Conservation (phyloP, 2,797 vertebrate species). For the Melanotaenia trifasciata region DNA sequence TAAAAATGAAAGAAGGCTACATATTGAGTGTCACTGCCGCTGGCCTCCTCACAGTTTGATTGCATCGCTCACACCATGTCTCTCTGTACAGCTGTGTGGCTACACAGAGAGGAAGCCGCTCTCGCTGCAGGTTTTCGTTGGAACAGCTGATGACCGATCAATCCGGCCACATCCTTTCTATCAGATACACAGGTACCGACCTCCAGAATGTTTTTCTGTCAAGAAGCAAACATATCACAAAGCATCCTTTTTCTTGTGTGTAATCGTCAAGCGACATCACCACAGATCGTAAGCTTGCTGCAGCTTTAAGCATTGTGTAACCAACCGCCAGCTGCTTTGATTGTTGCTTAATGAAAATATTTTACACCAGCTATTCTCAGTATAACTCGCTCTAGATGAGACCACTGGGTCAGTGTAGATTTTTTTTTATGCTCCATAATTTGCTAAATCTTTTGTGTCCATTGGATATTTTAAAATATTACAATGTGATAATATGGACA, state of each 20-base stretch:
- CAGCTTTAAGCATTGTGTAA: slow-evolving; percentile 32
- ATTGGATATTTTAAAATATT: no score
- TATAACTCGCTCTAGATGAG: background rate
- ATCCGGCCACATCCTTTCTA: slow-evolving; percentile 94
- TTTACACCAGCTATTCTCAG: slow-evolving; percentile 16
- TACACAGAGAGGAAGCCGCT: slow-evolving; percentile 91
- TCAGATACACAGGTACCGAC: slow-evolving; percentile 89
- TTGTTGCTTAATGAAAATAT: slow-evolving; percentile 28
- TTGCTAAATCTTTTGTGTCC: no score
- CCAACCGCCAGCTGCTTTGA: slow-evolving; percentile 36
- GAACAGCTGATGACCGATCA: slow-evolving; percentile 92
- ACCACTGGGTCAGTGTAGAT: background rate
- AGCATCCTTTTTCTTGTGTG: background rate
- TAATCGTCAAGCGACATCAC: background rate
- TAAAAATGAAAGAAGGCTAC: slow-evolving; percentile 16
- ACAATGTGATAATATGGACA: background rate
- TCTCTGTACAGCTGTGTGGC: slow-evolving; percentile 85
- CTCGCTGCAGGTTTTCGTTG: slow-evolving; percentile 93
- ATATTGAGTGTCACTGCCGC: slow-evolving; percentile 19
- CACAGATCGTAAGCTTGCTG: slow-evolving; percentile 13
- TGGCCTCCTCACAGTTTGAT: slow-evolving; percentile 39
- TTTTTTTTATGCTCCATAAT: background rate
- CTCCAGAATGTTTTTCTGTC: background rate
- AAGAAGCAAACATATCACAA: background rate
- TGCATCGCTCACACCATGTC: slow-evolving; percentile 25